Conservation (phyloP, 2,888 invertebrate genomes). For the Clitarchus hookeri region DNA sequence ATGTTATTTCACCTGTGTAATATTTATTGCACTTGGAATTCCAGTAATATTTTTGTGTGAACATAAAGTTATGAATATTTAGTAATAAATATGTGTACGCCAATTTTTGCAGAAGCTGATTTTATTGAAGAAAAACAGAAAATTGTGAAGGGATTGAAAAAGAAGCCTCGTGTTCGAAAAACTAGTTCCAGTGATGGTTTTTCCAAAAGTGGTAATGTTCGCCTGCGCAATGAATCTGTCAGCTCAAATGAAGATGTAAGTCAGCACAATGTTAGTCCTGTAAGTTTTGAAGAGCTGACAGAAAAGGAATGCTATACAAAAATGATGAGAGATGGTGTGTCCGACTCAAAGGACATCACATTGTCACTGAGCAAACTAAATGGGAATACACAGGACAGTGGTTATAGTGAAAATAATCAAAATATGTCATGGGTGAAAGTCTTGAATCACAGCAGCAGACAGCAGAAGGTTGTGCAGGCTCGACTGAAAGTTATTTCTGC, state of each 20-base stretch:
- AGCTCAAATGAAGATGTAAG: conserved; percentile 42
- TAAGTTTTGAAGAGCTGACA: conserved; percentile 50
- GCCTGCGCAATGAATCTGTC: conserved; percentile 39
- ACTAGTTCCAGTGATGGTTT: conserved; percentile 26
- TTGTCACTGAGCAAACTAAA: conserved; percentile 58
- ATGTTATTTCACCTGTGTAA: too few species aligned
- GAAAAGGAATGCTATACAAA: conserved; percentile 45
- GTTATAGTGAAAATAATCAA: conserved; percentile 41
- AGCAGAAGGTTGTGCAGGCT: conserved; percentile 59
- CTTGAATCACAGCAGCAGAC: conserved; percentile 54
- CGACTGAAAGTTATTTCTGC: conserved; percentile 56
- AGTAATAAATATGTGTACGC: not conserved
- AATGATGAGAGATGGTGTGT: conserved; percentile 44
- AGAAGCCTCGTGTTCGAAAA: conserved; percentile 35
- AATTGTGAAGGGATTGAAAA: conserved; percentile 40
- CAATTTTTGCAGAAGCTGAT: not conserved
- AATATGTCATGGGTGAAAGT: conserved; percentile 59
- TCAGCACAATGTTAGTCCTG: conserved; percentile 42
- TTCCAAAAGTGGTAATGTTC: conserved; percentile 22
- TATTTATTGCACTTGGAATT: too few species aligned
- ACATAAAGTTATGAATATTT: too few species aligned
- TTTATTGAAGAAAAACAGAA: conserved; percentile 33
- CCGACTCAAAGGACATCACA: conserved; percentile 48
- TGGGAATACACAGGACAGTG: not conserved
- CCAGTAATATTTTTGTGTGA: too few species aligned